Base-by-base conservation (phyloP, 2,113 vertebrate species). In the Maccullochella peelii region DNA sequence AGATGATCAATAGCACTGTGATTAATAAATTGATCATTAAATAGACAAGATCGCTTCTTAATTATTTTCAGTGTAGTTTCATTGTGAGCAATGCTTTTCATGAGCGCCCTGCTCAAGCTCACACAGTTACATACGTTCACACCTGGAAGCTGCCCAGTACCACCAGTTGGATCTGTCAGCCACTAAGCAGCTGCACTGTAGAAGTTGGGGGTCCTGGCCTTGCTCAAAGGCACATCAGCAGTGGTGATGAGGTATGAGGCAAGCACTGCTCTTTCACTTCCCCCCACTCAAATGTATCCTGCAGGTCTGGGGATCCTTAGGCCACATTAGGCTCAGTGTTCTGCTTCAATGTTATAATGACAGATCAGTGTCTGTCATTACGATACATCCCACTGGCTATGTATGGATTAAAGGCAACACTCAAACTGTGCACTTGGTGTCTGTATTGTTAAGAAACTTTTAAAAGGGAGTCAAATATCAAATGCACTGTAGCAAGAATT, bases 1-100 rank as follows among this genome's bases (percentile, higher is more conserved):
- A 71, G 77, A 88, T 87, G 78, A 91, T 92, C 77, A 77, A 82
- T 83, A 75, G 84, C 88, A 92, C 87, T 94, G 88, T 87, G 84
- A 89, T 89, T 62, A 84, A 86, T 85, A 81, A 63, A 85, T 86
- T 73, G 50, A 85, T 86, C 47, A 36, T 70, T 92, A 55, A 89
- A 84, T 77, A 75, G 42, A 88, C 11, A 25, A 21, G 14, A 33
- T 62, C 0, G 14, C 12, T 82, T 66, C 74, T 81, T 62, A 50
- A 66, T 67, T 36, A 52, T 61, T n/a, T n/a, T 54, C 4, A 3
- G 58, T 33, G 59, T 55, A 3, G 30, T 77, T 78, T 69, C 71
- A 66, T 5, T 68, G 15, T 72, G 52, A 83, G 49, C 44, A 40
- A 12, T 30, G n/a, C 38, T 77, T 69, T 72, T 44, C 44, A 71